phyloP scores from a whole-genome alignment of 2,888 invertebrate species.

The Calameuta pallipes region DNA sequence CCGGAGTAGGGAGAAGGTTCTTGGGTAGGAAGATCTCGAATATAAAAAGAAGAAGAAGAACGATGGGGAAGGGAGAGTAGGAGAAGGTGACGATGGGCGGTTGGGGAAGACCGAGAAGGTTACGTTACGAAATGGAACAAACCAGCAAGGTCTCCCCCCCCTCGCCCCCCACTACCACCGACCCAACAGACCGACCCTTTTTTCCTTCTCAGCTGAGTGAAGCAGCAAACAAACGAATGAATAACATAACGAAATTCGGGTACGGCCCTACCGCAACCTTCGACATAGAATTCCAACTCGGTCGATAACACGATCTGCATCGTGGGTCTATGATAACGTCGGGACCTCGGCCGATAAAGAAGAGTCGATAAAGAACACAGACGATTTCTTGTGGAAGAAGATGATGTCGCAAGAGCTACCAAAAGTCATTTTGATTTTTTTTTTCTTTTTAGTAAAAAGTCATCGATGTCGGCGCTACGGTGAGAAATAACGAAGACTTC shows the following conservation, averaged over 20 bases:
- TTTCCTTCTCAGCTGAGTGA: neutral
- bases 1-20: slow-evolving; percentile 19
- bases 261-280: slow-evolving; percentile 45
- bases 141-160: slow-evolving; percentile 45
- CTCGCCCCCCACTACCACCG: slow-evolving; percentile 5
- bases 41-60: neutral
- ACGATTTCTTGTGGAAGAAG: neutral
- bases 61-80: slow-evolving; percentile 10
- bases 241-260: slow-evolving; percentile 35
- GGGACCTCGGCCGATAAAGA: neutral
- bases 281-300: neutral
- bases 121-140: slow-evolving; percentile 55
- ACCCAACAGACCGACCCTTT: slow-evolving; percentile 9
- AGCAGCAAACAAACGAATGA: slow-evolving; percentile 15
- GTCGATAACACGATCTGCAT: slow-evolving; percentile 5
- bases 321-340: neutral
- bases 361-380: neutral
- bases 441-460: neutral
- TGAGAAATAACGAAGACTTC: neutral
- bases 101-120: slow-evolving; percentile 53
- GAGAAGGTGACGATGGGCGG: slow-evolving; percentile 13
- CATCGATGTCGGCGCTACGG: neutral
- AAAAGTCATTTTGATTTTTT: neutral
- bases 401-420: neutral
- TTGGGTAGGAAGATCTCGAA: neutral